Percentiles rank a stretch among this genome's conserved stretches.
These are phyloP conservation scores for Cybosia mesomella DNA, from an alignment of 2,888 invertebrate genomes.

Conservation along the genomic window DNA sequence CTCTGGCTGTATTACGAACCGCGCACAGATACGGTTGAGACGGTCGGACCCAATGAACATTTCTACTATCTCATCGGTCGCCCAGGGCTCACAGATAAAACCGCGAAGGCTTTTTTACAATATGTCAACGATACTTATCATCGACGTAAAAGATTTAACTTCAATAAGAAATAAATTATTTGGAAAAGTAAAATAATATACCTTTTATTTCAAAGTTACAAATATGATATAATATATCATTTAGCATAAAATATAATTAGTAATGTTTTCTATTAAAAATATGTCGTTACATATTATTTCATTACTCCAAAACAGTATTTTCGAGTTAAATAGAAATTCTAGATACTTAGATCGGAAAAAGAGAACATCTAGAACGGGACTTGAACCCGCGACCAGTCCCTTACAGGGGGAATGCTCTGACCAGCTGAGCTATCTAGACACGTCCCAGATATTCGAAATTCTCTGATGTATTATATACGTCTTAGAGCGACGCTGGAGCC, in stretches of 20 bases:
- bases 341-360: too few species aligned
- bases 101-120: neutral
- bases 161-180: neutral
- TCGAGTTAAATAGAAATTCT: too few species aligned
- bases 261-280: neutral
- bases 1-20: constrained; percentile 6
- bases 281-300: neutral
- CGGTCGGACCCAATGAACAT: neutral
- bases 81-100: neutral
- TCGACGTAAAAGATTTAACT: neutral
- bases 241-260: too few species aligned
- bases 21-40: neutral
- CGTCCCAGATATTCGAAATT: too few species aligned
- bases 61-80: constrained; percentile 1
- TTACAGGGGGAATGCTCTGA: too few species aligned
- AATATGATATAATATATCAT: neutral
- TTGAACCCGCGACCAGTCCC: too few species aligned
- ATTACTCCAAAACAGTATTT: neutral
- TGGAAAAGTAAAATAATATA: neutral
- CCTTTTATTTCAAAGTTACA: neutral
- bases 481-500: too few species aligned
- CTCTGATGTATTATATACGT: too few species aligned
- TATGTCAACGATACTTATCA: neutral
- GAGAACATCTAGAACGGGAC: too few species aligned
- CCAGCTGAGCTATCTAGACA: too few species aligned